Evolutionary conservation across 2,888 invertebrate genomes (phyloP).

Genomic region (Acanthosepion pharaonis): DNA sequence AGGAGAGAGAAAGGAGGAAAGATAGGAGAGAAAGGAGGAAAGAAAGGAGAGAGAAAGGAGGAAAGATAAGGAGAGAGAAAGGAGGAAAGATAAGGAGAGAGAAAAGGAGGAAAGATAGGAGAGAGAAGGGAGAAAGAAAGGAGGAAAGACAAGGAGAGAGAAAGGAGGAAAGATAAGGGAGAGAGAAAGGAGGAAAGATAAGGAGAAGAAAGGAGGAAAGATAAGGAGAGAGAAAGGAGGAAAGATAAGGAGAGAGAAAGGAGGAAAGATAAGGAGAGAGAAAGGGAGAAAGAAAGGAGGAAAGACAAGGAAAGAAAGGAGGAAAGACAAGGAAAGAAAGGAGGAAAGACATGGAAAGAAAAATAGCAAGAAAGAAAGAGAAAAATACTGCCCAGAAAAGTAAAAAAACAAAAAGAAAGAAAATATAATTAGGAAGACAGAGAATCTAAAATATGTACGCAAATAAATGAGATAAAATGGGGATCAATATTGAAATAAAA

Average conservation of each 20-base stretch:
- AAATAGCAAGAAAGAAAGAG: too few relatives aligned
- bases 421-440: too few relatives aligned
- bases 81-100: background rate
- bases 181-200: background rate
- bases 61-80: background rate
- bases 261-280: background rate
- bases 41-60: background rate
- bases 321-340: too few relatives aligned
- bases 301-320: too few relatives aligned
- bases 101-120: background rate
- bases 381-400: too few relatives aligned
- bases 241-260: background rate
- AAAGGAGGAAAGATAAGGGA: background rate
- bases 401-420: too few relatives aligned
- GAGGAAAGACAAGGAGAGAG: background rate
- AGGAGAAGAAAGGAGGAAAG: background rate
- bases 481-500: too few relatives aligned
- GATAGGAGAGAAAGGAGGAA: background rate
- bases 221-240: background rate
- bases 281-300: too few relatives aligned
- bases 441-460: too few relatives aligned
- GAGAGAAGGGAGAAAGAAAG: too few relatives aligned
- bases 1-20: background rate
- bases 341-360: too few relatives aligned
- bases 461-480: too few relatives aligned